Percentiles rank a stretch among this genome's conserved stretches.
Evolutionary conservation across 2,797 vertebrate genomes (phyloP).

Genomic region (Etheostoma nigrum): DNA sequence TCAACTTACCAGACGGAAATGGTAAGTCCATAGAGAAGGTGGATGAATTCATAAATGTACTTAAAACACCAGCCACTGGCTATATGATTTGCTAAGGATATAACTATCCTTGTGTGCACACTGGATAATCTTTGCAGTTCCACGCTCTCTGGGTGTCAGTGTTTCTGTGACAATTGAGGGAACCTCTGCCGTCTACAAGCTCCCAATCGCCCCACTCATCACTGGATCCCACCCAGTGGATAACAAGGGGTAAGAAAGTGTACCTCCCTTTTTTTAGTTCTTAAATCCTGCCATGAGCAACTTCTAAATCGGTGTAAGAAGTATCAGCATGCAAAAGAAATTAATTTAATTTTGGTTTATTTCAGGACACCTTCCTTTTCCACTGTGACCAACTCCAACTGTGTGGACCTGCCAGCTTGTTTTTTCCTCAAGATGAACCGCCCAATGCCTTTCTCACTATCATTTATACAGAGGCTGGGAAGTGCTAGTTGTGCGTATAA

Average conservation of each 20-base stretch:
- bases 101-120: not conserved
- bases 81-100: not conserved
- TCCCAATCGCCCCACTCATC: slow-evolving; percentile 96
- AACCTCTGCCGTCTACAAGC: slow-evolving; percentile 92
- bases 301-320: not conserved
- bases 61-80: too few relatives aligned
- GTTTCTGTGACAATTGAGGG: slow-evolving; percentile 96
- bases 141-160: slow-evolving; percentile 92
- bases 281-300: not conserved
- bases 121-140: slow-evolving; percentile 81
- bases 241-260: slow-evolving; percentile 92
- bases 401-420: slow-evolving; percentile 97
- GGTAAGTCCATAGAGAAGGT: slow-evolving; percentile 75
- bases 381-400: slow-evolving; percentile 95
- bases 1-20: slow-evolving; percentile 89
- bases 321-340: not conserved
- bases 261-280: not conserved
- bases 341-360: slow-evolving; percentile 27
- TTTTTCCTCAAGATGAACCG: slow-evolving; percentile 97
- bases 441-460: slow-evolving; percentile 94
- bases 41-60: not conserved
- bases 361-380: slow-evolving; percentile 96
- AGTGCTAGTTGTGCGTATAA: slow-evolving; percentile 88
- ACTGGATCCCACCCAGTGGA: slow-evolving; percentile 97
- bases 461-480: slow-evolving; percentile 94